Evolutionary conservation across 1,140 invertebrate genomes (phyloP).

Genomic region (Alviniconcha marisindica): DNA sequence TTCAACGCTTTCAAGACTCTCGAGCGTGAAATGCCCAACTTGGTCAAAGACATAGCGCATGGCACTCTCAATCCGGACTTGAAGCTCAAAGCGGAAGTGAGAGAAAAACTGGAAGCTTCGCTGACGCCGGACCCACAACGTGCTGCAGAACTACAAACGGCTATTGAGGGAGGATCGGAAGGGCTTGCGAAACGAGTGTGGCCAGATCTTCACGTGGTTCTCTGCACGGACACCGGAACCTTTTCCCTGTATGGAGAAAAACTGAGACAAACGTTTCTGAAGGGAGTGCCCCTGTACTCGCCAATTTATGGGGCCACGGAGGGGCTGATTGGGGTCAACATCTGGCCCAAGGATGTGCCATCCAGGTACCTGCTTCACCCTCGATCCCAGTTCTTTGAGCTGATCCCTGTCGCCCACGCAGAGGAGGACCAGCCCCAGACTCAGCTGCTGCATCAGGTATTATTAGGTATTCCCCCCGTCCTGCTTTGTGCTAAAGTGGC

Average conservation of each 20-base stretch:
- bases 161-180: slow-evolving; percentile 55
- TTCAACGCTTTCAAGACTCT: slow-evolving; percentile 67
- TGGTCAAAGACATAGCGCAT: slow-evolving; percentile 68
- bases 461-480: no score
- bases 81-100: slow-evolving; percentile 58
- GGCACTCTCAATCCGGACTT: slow-evolving; percentile 64
- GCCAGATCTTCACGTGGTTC: slow-evolving; percentile 69
- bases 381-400: slow-evolving; percentile 71
- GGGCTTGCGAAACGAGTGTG: slow-evolving; percentile 70
- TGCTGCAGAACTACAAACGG: slow-evolving; percentile 65
- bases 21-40: slow-evolving; percentile 57
- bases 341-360: slow-evolving; percentile 63
- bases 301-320: slow-evolving; percentile 74
- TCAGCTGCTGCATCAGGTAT: slow-evolving; percentile 71
- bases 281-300: slow-evolving; percentile 70
- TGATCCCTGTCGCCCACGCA: slow-evolving; percentile 68
- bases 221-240: slow-evolving; percentile 69
- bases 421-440: slow-evolving; percentile 68
- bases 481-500: no score
- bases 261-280: slow-evolving; percentile 63
- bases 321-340: slow-evolving; percentile 73
- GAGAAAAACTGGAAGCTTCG: slow-evolving; percentile 60
- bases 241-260: slow-evolving; percentile 70
- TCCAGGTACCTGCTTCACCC: slow-evolving; percentile 68
- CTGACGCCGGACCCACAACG: slow-evolving; percentile 67